Conservation (phyloP, 2,113 vertebrate genomes). For the Tragelaphus scriptus region DNA sequence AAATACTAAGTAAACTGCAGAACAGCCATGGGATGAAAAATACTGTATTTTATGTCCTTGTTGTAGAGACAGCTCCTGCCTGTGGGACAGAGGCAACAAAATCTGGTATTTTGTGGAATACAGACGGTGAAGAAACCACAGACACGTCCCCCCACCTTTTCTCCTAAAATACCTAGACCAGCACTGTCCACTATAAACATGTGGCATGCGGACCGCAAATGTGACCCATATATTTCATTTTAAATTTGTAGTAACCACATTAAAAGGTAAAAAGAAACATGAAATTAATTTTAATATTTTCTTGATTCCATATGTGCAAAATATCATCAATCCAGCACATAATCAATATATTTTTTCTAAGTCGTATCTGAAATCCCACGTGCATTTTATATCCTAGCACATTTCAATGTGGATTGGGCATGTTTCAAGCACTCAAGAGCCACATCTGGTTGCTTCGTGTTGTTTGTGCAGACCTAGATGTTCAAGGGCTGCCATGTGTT, state of each 20-base stretch:
- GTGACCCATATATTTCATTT: background rate
- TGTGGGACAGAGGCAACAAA: background rate
- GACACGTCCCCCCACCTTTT: background rate
- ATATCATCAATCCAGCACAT: background rate
- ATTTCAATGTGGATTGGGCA: background rate
- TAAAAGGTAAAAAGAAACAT: constrained; percentile 9
- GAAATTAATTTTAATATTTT: constrained; percentile 47
- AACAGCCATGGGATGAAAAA: background rate
- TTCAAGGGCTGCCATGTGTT: background rate
- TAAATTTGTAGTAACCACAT: constrained; percentile 25
- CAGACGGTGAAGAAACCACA: background rate
- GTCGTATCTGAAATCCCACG: background rate
- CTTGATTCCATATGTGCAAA: background rate
- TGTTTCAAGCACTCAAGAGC: background rate
- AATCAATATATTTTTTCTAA: background rate
- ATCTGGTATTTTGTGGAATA: background rate
- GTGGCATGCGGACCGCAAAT: constrained; percentile 6
- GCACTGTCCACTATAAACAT: background rate
- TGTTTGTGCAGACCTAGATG: background rate
- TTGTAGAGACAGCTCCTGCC: background rate
- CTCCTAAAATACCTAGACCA: background rate
- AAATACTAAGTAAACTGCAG: background rate
- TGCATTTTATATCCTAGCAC: background rate
- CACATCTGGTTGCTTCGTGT: too few species aligned
- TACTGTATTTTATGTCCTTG: background rate